Conservation (phyloP, 2,888 invertebrate genomes). For the Acleris literana region DNA sequence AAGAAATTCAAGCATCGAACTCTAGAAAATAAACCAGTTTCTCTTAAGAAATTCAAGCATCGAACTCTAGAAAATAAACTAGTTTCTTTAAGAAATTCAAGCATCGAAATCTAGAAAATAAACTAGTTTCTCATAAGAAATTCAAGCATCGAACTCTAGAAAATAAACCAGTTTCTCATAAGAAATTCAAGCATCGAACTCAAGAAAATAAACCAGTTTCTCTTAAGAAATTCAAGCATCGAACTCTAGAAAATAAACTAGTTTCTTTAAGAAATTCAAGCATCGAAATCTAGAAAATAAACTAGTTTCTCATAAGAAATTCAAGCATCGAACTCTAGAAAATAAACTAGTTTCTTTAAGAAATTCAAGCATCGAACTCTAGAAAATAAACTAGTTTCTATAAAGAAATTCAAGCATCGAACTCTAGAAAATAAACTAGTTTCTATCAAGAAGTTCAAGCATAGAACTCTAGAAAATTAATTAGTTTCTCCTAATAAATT, state of each 20-base stretch:
- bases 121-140: slow-evolving; percentile 22
- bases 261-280: slow-evolving; percentile 32
- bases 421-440: too few species aligned
- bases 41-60: slow-evolving; percentile 33
- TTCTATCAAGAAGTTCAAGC: slow-evolving; percentile 33
- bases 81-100: slow-evolving; percentile 32
- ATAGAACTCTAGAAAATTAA: slow-evolving; percentile 31
- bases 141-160: slow-evolving; percentile 34
- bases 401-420: too few species aligned
- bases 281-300: slow-evolving; percentile 30
- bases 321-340: slow-evolving; percentile 34
- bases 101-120: slow-evolving; percentile 31
- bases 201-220: not conserved
- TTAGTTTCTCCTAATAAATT: slow-evolving; percentile 29
- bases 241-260: too few species aligned
- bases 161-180: slow-evolving; percentile 12
- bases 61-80: too few species aligned
- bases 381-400: not conserved
- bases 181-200: slow-evolving; percentile 36
- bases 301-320: slow-evolving; percentile 25
- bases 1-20: slow-evolving; percentile 37
- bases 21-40: not conserved
- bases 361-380: slow-evolving; percentile 35
- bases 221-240: too few species aligned
- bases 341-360: slow-evolving; percentile 16